phyloP scores from a whole-genome alignment of 2,888 invertebrate species.

The Pseudococcus jackbeardsleyi region DNA sequence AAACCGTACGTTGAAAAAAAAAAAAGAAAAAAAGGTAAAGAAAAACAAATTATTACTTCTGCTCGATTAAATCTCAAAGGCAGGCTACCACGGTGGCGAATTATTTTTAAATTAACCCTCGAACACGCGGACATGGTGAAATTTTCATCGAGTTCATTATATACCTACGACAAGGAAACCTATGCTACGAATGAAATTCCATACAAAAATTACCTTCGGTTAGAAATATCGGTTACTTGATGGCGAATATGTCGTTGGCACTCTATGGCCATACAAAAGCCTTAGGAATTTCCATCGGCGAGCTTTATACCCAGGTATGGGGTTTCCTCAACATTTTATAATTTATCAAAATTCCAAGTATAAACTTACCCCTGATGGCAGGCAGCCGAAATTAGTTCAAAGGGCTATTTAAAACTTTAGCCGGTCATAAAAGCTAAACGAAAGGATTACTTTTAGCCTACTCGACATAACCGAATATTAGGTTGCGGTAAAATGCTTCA shows the following conservation, averaged over 20 bases:
- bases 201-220: not conserved
- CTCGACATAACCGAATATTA: constrained; percentile 21
- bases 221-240: not conserved
- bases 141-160: not conserved
- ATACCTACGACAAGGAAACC: not conserved
- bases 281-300: not conserved
- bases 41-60: constrained; percentile 40
- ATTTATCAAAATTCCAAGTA: constrained; percentile 15
- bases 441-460: constrained; percentile 27
- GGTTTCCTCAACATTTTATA: not conserved
- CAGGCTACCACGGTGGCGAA: not conserved
- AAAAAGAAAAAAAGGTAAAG: not conserved
- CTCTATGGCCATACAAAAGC: not conserved
- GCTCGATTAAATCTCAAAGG: constrained; percentile 31
- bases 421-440: constrained; percentile 30
- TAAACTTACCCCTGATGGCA: not conserved
- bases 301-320: not conserved
- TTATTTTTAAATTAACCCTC: constrained; percentile 33
- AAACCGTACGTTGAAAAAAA: too few species aligned
- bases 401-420: constrained; percentile 17
- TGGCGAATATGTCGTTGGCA: not conserved
- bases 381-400: not conserved
- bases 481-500: not conserved
- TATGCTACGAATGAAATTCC: not conserved
- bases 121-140: not conserved